Evolutionary conservation across 2,797 vertebrate genomes (phyloP).

Genomic region (Oreortyx pictus): DNA sequence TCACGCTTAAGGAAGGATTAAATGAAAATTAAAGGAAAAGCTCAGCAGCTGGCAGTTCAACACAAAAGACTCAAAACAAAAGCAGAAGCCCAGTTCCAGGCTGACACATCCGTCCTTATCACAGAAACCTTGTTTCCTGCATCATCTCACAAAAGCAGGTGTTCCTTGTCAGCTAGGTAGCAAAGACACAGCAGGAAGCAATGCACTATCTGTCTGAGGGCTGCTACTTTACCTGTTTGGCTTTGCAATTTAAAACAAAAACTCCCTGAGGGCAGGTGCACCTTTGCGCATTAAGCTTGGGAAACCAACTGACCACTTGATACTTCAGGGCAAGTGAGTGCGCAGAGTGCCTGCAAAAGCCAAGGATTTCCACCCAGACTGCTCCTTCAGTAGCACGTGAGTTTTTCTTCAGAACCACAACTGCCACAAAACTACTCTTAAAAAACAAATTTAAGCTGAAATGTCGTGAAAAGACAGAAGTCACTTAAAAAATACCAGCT

Average conservation of each 20-base stretch:
- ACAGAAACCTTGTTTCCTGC: not conserved
- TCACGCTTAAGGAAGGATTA: constrained; percentile 49
- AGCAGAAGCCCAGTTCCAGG: not conserved
- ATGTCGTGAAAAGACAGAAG: not conserved
- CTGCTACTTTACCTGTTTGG: not conserved
- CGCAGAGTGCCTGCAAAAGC: not conserved
- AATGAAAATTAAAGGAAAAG: constrained; percentile 33
- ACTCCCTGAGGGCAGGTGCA: not conserved
- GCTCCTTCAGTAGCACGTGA: not conserved
- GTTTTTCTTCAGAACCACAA: not conserved
- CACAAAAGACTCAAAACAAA: not conserved
- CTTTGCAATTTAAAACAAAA: not conserved
- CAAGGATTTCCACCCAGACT: not conserved
- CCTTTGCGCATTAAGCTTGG: not conserved
- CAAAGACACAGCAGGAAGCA: not conserved
- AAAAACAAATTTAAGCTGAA: not conserved
- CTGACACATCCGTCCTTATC: not conserved
- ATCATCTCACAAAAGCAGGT: rapidly evolving
- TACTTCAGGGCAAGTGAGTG: not conserved
- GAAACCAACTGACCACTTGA: rapidly evolving
- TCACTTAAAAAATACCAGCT: not conserved
- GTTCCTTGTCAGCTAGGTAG: not conserved
- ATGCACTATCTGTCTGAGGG: not conserved
- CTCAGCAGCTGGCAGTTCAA: constrained; percentile 8
- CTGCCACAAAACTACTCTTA: not conserved